Conservation (phyloP, 1,140 invertebrate genomes). For the Nephotettix cincticeps region DNA sequence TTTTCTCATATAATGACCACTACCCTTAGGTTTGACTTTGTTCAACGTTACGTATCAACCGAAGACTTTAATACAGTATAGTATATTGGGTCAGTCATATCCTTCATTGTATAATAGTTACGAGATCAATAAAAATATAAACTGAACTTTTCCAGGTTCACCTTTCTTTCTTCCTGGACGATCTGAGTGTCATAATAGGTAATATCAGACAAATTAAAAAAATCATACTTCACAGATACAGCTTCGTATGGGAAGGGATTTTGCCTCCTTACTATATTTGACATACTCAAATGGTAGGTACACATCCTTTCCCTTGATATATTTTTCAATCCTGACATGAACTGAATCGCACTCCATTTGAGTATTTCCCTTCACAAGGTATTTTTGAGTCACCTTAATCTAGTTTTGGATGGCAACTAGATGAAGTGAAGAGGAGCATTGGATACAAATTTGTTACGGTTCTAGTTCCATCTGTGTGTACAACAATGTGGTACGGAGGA, state of each 20-base stretch:
- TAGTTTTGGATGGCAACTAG: background rate
- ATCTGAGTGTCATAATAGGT: conserved; percentile 26
- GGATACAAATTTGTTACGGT: conserved; percentile 17
- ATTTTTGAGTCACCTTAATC: conserved; percentile 44
- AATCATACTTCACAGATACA: background rate
- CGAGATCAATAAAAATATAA: too few species aligned
- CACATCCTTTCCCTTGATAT: conserved; percentile 39
- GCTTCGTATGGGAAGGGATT: conserved; percentile 12
- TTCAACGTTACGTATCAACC: too few species aligned
- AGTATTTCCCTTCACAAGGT: conserved; percentile 46
- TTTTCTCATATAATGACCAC: too few species aligned
- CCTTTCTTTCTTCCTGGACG: conserved; percentile 23
- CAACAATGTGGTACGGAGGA: conserved; percentile 5
- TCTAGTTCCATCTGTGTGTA: conserved; percentile 25
- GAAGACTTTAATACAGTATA: too few species aligned
- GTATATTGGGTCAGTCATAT: too few species aligned
- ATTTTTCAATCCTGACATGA: conserved; percentile 38
- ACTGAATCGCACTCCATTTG: conserved; percentile 45
- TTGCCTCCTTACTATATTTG: conserved; percentile 31
- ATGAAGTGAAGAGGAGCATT: conserved; percentile 22
- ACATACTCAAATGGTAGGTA: conserved; percentile 38
- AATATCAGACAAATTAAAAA: conserved; percentile 4
- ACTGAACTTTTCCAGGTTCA: too few species aligned
- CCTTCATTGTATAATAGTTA: too few species aligned
- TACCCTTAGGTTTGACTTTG: too few species aligned